These are phyloP conservation scores for Macrotus californicus DNA, from an alignment of 2,113 vertebrate genomes.

Conservation along the genomic window DNA sequence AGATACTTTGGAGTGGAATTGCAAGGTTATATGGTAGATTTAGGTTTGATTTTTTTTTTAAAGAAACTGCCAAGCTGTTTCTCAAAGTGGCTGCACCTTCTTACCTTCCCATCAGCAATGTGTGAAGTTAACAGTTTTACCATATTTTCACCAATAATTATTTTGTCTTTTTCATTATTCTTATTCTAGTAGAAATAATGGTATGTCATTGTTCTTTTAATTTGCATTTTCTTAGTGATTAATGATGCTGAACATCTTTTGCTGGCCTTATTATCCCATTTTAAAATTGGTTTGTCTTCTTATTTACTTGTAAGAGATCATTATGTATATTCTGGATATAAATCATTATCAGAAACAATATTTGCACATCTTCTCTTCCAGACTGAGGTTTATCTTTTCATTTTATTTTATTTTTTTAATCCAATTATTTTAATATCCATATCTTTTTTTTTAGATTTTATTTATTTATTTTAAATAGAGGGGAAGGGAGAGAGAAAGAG, in stretches of 20 bases:
- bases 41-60: neutral
- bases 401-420: too few relatives aligned
- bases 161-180: neutral
- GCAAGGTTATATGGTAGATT: neutral
- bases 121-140: neutral
- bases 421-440: too few relatives aligned
- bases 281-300: neutral
- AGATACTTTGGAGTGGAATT: neutral
- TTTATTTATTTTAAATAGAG: too few relatives aligned
- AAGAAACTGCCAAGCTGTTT: neutral
- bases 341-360: neutral
- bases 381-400: neutral
- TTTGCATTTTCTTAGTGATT: neutral
- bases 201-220: neutral
- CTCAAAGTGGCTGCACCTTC: neutral
- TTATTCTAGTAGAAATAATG: neutral
- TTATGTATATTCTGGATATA: neutral
- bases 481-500: too few relatives aligned
- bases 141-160: neutral
- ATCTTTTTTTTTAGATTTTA: too few relatives aligned
- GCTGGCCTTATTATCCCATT: neutral
- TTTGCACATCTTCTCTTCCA: neutral
- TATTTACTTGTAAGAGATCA: neutral
- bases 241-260: neutral
- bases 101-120: neutral